Conservation (phyloP, 2,888 invertebrate species). For the Troides helena region DNA sequence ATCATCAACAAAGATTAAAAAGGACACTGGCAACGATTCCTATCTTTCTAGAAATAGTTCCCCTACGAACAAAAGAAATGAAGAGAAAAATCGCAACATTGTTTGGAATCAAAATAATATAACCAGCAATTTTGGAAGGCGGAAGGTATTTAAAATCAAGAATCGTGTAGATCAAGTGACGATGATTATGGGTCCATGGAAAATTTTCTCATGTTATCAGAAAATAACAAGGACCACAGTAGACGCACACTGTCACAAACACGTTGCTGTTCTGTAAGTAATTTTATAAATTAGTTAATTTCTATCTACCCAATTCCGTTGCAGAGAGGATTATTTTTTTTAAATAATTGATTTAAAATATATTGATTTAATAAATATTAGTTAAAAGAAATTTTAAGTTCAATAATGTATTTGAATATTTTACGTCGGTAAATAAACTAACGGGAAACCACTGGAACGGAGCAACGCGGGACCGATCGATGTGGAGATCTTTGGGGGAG, state of each 20-base stretch:
- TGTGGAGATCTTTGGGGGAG: too few species aligned
- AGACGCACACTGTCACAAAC: conserved; percentile 35
- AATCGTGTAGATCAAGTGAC: conserved; percentile 20
- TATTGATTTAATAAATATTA: too few species aligned
- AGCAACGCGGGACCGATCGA: too few species aligned
- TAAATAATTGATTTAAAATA: background rate
- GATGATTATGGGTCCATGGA: conserved; percentile 36
- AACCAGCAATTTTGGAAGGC: conserved; percentile 49
- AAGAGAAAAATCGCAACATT: conserved; percentile 55
- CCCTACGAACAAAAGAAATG: conserved; percentile 57
- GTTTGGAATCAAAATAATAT: conserved; percentile 46
- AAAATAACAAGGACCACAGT: conserved; percentile 30
- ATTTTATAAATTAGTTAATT: conserved; percentile 2
- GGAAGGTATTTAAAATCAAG: conserved; percentile 44
- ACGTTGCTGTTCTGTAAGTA: conserved; percentile 33
- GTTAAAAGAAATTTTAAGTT: too few species aligned
- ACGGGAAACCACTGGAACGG: too few species aligned
- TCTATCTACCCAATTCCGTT: too few species aligned
- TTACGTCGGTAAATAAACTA: too few species aligned
- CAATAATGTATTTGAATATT: too few species aligned
- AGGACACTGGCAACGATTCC: conserved; percentile 32
- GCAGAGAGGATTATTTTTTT: background rate
- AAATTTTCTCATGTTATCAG: conserved; percentile 39
- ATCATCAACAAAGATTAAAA: conserved; percentile 40
- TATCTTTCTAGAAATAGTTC: conserved; percentile 38